These are phyloP conservation scores for Invenusta paracnida DNA, from an alignment of 2,888 invertebrate genomes.

Conservation along the genomic window DNA sequence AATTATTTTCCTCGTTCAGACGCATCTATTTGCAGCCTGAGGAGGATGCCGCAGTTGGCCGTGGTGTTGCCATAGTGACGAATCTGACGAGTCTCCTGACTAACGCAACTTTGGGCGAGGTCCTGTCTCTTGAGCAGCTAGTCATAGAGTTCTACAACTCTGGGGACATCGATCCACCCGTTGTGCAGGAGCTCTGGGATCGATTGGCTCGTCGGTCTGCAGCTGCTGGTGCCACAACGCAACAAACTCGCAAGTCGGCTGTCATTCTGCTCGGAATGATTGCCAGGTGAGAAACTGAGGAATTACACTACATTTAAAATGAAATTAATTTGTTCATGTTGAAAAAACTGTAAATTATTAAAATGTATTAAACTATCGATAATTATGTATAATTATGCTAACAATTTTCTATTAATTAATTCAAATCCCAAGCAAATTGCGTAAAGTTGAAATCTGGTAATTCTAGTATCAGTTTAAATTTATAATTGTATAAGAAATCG, in stretches of 20 bases:
- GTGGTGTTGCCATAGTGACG: neutral
- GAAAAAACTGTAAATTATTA: too few relatives aligned
- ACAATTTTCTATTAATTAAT: too few relatives aligned
- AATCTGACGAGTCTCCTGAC: slow-evolving; percentile 64
- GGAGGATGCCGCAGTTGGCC: neutral
- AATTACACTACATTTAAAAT: too few relatives aligned
- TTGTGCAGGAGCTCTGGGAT: slow-evolving; percentile 74
- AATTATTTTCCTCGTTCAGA: too few relatives aligned
- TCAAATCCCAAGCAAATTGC: too few relatives aligned
- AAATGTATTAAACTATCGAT: too few relatives aligned
- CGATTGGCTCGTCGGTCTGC: slow-evolving; percentile 63
- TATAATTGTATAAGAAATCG: too few relatives aligned
- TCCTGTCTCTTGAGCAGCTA: slow-evolving; percentile 67
- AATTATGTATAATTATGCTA: too few relatives aligned
- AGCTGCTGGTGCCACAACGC: slow-evolving; percentile 67
- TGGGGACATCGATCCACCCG: slow-evolving; percentile 64
- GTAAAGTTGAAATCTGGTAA: too few relatives aligned
- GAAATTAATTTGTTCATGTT: too few relatives aligned
- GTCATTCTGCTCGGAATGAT: slow-evolving; percentile 75
- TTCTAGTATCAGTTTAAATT: too few relatives aligned
- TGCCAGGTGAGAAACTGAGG: slow-evolving; percentile 63
- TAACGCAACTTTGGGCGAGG: slow-evolving; percentile 65
- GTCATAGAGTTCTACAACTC: slow-evolving; percentile 66
- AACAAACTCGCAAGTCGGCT: slow-evolving; percentile 71
- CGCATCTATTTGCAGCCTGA: slow-evolving; percentile 6